A percentile compares a stretch with the other conserved stretches of the same genome.
phyloP scores from a whole-genome alignment of 2,113 vertebrate genomes.

The Tragelaphus buxtoni region DNA sequence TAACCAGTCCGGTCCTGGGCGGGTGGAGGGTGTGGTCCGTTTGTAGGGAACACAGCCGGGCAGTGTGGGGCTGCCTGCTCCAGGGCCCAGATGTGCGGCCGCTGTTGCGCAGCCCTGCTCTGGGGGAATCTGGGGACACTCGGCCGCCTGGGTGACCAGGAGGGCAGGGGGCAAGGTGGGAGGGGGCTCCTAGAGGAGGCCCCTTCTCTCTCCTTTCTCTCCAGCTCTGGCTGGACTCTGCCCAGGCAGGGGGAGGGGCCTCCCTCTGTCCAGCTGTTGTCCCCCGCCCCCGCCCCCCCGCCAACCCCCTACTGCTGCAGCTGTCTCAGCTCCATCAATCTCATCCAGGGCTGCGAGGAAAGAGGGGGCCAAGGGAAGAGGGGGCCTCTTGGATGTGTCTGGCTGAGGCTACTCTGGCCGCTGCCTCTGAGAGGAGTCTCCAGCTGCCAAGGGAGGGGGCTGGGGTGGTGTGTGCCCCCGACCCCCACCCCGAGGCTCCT shows the following conservation, averaged over 20 bases:
- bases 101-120: neutral
- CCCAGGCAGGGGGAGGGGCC: neutral
- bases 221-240: neutral
- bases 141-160: neutral
- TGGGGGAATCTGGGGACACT: neutral
- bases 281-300: neutral
- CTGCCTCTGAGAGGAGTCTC: neutral
- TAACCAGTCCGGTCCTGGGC: fast-evolving
- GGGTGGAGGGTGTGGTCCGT: neutral
- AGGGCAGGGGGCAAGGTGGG: neutral
- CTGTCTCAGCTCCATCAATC: conserved; percentile 78
- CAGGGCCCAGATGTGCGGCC: fast-evolving
- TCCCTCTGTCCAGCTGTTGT: conserved; percentile 67
- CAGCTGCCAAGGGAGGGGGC: neutral
- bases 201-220: neutral
- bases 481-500: neutral
- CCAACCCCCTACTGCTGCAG: conserved; percentile 57
- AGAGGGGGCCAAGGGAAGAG: neutral
- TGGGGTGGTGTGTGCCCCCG: neutral
- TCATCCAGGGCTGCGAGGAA: conserved; percentile 38
- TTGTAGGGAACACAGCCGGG: neutral
- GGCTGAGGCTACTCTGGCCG: neutral
- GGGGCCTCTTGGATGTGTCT: conserved; percentile 2
- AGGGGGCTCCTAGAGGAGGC: neutral
- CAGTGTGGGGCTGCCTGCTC: neutral